Conservation (phyloP, 2,888 invertebrate species). For the Campoplex nolae region DNA sequence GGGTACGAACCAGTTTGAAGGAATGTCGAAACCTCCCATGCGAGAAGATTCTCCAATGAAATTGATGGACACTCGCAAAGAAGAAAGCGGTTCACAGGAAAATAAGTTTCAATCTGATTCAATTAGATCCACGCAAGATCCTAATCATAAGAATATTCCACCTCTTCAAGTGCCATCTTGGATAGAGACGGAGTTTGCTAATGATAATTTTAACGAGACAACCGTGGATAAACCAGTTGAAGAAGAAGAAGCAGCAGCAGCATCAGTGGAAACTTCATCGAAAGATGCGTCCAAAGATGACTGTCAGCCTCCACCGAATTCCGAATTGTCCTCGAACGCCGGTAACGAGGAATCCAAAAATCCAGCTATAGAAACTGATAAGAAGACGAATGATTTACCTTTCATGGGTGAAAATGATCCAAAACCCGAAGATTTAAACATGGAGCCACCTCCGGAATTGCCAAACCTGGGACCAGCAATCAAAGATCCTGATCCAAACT, state of each 20-base stretch:
- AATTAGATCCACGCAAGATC: conserved; percentile 4
- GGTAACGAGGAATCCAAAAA: conserved; percentile 31
- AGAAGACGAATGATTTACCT: conserved; percentile 77
- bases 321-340: background rate
- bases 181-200: conserved; percentile 66
- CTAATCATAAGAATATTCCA: conserved; percentile 52
- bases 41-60: conserved; percentile 4
- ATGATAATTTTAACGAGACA: conserved; percentile 58
- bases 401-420: conserved; percentile 82
- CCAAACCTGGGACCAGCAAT: conserved; percentile 78
- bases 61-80: conserved; percentile 29
- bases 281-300: conserved; percentile 18
- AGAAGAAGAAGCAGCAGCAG: background rate
- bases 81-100: conserved; percentile 16
- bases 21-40: conserved; percentile 22
- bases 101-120: conserved; percentile 3
- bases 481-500: conserved; percentile 40
- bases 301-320: conserved; percentile 16
- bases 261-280: background rate
- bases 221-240: conserved; percentile 31
- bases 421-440: conserved; percentile 81
- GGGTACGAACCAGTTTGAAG: conserved; percentile 30
- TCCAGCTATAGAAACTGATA: conserved; percentile 27
- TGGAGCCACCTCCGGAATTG: conserved; percentile 82
- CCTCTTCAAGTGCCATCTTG: conserved; percentile 75